Conservation (phyloP, 2,113 vertebrate genomes). For the Platysteira castanea region DNA sequence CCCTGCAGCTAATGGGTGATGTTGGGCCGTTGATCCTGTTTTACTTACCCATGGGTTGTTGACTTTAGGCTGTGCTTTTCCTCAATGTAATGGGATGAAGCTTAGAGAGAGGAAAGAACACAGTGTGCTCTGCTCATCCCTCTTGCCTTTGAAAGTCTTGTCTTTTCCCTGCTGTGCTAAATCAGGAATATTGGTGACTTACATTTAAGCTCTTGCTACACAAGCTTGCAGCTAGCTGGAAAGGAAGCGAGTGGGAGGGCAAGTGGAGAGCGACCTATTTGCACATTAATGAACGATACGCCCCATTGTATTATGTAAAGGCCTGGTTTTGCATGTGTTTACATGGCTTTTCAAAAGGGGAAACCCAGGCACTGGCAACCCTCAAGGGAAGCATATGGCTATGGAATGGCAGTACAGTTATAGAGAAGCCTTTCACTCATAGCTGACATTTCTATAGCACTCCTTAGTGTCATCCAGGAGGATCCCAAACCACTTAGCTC, state of each 20-base stretch:
- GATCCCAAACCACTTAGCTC: conserved; percentile 52
- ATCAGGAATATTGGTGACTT: conserved; percentile 19
- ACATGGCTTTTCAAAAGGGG: not conserved
- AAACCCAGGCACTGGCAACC: not conserved
- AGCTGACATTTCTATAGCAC: conserved; percentile 10
- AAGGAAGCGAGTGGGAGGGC: conserved; percentile 38
- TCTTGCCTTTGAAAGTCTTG: conserved; percentile 23
- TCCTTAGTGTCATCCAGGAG: not conserved
- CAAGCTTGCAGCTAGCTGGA: conserved; percentile 12
- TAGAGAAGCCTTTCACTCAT: conserved; percentile 15
- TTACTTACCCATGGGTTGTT: not conserved
- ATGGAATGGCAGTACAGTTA: not conserved
- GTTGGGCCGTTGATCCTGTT: not conserved
- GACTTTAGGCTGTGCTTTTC: not conserved
- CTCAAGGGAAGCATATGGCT: conserved; percentile 11
- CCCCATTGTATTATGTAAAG: conserved; percentile 15
- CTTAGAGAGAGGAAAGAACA: not conserved
- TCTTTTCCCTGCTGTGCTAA: conserved; percentile 29
- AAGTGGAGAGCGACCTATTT: conserved; percentile 39
- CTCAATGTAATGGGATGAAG: not conserved
- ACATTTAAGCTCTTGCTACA: conserved; percentile 39
- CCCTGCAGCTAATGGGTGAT: not conserved
- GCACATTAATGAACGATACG: not conserved
- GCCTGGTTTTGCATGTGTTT: not conserved
- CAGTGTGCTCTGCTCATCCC: not conserved